phyloP scores from a whole-genome alignment of 2,113 vertebrate species.

The Myrmecobius fasciatus region DNA sequence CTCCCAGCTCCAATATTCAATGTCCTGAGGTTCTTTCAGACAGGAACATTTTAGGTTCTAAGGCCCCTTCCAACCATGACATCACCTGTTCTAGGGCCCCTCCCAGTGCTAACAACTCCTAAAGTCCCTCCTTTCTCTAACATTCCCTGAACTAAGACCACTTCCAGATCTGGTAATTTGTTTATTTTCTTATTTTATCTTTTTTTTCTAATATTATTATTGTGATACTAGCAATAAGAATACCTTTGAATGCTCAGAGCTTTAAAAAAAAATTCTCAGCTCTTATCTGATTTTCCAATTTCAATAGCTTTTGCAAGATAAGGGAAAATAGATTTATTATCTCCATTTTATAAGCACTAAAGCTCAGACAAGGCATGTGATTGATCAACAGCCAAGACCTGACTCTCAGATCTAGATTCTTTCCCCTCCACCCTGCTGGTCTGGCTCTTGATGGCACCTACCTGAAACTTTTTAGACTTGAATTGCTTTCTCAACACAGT shows the following conservation, averaged over 20 bases:
- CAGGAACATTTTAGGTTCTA: too few species aligned
- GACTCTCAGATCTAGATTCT: background rate
- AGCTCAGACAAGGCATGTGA: background rate
- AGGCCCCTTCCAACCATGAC: background rate
- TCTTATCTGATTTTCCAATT: background rate
- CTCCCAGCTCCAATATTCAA: background rate
- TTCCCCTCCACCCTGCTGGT: background rate
- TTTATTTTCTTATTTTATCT: background rate
- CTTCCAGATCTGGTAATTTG: background rate
- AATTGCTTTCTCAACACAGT: constrained; percentile 88
- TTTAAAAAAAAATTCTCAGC: background rate
- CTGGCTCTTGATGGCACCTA: constrained; percentile 71
- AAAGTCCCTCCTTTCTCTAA: background rate
- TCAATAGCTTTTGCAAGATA: background rate
- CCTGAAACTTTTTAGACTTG: constrained; percentile 91
- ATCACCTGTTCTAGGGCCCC: background rate
- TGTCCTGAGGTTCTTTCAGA: background rate
- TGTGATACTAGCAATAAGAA: background rate
- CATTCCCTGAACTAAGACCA: background rate
- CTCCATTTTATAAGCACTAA: background rate
- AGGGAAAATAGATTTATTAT: background rate
- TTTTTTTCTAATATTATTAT: background rate
- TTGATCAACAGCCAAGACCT: background rate
- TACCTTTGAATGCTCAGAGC: background rate
- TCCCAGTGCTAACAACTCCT: too few species aligned